These are phyloP conservation scores for Leptinotarsa undecemlineata DNA, from an alignment of 1,140 invertebrate species.

Conservation along the genomic window DNA sequence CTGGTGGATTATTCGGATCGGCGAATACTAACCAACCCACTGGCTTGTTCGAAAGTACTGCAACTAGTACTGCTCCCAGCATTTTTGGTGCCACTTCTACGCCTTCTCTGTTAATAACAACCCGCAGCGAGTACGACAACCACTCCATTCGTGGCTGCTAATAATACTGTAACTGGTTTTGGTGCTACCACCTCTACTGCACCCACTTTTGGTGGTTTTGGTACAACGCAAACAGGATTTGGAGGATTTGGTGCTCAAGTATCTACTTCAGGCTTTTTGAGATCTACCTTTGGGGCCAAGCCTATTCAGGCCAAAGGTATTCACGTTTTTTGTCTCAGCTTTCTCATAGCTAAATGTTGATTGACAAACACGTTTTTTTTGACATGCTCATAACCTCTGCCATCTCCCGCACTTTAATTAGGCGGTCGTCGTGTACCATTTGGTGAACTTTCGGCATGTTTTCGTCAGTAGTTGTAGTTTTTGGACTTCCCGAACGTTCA, in stretches of 20 bases:
- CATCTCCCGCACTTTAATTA: too few relatives aligned
- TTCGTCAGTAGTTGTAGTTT: too few relatives aligned
- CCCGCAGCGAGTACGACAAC: conserved; percentile 25
- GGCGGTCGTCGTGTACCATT: too few relatives aligned
- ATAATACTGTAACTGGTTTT: conserved; percentile 45
- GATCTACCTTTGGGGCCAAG: conserved; percentile 49
- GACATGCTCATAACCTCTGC: too few relatives aligned
- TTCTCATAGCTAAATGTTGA: too few relatives aligned
- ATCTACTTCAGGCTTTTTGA: conserved; percentile 56
- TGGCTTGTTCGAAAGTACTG: conserved; percentile 35
- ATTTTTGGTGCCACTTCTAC: conserved; percentile 40
- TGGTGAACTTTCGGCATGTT: too few relatives aligned
- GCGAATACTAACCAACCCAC: conserved; percentile 15
- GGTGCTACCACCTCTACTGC: conserved; percentile 34
- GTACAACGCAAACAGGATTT: conserved; percentile 54
- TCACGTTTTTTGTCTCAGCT: too few relatives aligned
- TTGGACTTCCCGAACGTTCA: too few relatives aligned
- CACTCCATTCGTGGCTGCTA: conserved; percentile 53
- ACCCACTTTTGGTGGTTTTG: conserved; percentile 48
- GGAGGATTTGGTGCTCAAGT: conserved; percentile 60
- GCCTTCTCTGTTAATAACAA: conserved; percentile 32
- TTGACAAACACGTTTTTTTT: too few relatives aligned
- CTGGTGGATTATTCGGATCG: conserved; percentile 10
- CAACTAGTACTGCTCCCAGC: conserved; percentile 40
- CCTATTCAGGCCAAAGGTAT: conserved; percentile 18